phyloP scores from a whole-genome alignment of 1,140 invertebrate species.

The Diorhabda sublineata region DNA sequence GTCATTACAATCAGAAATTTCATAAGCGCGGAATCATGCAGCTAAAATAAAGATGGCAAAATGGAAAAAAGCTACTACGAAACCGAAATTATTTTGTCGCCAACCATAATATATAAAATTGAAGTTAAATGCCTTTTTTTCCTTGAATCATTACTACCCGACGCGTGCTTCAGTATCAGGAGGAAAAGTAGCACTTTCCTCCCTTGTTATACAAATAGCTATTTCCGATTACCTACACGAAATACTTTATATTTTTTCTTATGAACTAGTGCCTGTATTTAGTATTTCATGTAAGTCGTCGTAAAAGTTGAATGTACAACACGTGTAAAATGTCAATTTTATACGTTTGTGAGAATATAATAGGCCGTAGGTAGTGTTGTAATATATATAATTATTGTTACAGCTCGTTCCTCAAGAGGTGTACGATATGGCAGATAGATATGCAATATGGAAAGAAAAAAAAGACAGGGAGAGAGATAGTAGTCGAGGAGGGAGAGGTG shows the following conservation, averaged over 20 bases:
- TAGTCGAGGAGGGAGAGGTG: slow-evolving; percentile 32
- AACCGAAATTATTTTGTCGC: no score
- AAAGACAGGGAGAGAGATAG: slow-evolving; percentile 44
- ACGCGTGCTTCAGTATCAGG: no score
- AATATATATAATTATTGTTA: background rate
- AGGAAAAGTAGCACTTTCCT: no score
- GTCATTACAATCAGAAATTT: no score
- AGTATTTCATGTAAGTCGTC: background rate
- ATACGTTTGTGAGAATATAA: background rate
- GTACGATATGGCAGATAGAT: slow-evolving; percentile 64
- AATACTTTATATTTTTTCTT: background rate
- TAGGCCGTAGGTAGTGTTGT: background rate
- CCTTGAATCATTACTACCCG: no score
- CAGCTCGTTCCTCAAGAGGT: slow-evolving; percentile 64
- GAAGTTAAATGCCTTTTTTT: no score
- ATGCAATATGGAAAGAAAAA: slow-evolving; percentile 59
- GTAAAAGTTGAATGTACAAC: background rate
- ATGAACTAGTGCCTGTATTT: background rate
- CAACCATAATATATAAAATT: no score
- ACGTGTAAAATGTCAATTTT: background rate
- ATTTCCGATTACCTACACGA: background rate
- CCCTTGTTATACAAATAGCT: no score
- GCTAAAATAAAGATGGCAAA: no score
- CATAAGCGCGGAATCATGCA: no score
- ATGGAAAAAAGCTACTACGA: no score